Percentiles rank a stretch among this genome's conserved stretches.
These are phyloP conservation scores for Entomobrya proxima DNA, from an alignment of 2,888 invertebrate species.

Conservation along the genomic window DNA sequence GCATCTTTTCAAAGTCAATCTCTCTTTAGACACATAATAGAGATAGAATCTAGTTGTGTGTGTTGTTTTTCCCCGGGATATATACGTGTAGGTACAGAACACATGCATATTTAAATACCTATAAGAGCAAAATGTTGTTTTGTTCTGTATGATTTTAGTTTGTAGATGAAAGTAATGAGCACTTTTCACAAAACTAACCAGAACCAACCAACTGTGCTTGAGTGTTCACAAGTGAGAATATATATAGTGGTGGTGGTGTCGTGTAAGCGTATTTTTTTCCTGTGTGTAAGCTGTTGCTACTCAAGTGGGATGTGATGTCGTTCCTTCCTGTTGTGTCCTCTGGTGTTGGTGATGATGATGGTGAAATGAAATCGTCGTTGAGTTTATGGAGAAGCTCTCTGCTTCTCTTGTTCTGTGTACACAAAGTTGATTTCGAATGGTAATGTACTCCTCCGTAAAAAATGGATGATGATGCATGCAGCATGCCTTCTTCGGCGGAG, in stretches of 20 bases:
- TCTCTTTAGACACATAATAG: not conserved
- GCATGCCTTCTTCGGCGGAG: no score
- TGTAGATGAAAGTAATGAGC: not conserved
- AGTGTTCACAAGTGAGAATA: no score
- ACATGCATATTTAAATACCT: no score
- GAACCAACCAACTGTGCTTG: not conserved
- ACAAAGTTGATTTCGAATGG: conserved; percentile 11
- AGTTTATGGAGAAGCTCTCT: no score
- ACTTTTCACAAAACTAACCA: conserved; percentile 6
- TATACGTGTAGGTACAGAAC: no score
- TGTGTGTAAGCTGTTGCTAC: not conserved
- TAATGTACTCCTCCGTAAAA: not conserved
- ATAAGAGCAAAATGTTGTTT: no score
- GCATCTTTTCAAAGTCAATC: not conserved
- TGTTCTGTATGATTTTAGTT: not conserved
- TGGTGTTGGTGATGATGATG: not conserved
- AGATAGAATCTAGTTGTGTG: no score
- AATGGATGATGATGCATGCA: conserved; percentile 5
- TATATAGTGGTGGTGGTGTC: no score
- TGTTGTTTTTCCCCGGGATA: no score
- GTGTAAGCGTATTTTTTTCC: not conserved
- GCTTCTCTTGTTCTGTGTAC: not conserved
- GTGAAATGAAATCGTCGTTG: no score
- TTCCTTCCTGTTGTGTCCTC: no score
- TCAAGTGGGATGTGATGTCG: not conserved